A percentile compares a stretch with the other conserved stretches of the same genome.
Conservation (phyloP, 2,113 vertebrate genomes). For the Zosterops japonicus region DNA sequence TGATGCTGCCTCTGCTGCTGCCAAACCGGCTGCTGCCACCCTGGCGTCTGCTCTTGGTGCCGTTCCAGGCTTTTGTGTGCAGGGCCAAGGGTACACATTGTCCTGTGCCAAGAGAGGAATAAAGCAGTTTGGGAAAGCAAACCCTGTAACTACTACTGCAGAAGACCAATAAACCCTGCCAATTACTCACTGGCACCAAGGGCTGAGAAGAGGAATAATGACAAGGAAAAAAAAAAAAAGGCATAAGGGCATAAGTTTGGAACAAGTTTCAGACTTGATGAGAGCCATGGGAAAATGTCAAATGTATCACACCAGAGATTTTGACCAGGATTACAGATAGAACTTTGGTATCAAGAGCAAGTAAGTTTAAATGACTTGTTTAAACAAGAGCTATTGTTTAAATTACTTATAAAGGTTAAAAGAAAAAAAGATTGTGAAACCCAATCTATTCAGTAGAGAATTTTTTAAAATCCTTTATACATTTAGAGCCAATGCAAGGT, state of each 20-base stretch:
- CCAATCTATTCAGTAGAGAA: neutral
- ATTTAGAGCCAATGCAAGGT: neutral
- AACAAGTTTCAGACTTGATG: neutral
- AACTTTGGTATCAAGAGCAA: neutral
- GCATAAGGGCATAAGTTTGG: neutral
- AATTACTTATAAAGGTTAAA: neutral
- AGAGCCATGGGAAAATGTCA: neutral
- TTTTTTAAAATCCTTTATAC: neutral
- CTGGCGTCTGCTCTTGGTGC: neutral
- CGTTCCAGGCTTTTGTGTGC: neutral
- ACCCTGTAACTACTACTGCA: neutral
- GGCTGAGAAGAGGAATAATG: neutral
- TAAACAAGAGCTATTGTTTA: neutral
- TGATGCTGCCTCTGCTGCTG: constrained; percentile 13
- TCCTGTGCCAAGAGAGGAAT: constrained; percentile 6
- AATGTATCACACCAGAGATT: neutral
- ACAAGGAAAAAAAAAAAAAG: neutral
- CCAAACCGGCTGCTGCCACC: neutral
- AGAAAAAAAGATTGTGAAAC: neutral
- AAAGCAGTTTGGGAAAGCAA: constrained; percentile 20
- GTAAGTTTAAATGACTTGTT: neutral
- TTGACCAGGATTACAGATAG: neutral
- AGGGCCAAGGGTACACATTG: neutral
- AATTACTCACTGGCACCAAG: neutral
- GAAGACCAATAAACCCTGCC: neutral